Conservation (phyloP, 2,113 vertebrate species). For the Plecotus auritus region DNA sequence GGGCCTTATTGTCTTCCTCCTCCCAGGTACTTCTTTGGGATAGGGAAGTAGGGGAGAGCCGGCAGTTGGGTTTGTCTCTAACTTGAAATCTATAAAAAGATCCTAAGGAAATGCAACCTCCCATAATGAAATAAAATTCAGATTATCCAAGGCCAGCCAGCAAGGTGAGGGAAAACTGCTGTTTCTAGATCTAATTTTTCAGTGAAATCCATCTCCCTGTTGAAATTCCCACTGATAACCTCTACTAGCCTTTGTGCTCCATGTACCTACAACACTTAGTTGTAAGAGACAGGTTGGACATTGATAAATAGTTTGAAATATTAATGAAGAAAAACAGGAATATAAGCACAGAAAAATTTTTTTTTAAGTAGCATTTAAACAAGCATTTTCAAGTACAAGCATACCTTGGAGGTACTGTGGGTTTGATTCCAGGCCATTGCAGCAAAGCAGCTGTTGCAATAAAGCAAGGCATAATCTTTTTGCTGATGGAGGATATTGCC, state of each 20-base stretch:
- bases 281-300: background rate
- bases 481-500: background rate
- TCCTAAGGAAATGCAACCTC: background rate
- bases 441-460: background rate
- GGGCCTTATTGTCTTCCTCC: background rate
- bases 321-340: background rate
- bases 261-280: background rate
- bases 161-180: background rate
- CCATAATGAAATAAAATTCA: background rate
- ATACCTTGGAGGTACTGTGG: background rate
- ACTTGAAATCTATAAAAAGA: background rate
- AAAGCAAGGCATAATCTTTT: background rate
- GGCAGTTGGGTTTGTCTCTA: background rate
- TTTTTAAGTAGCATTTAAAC: background rate
- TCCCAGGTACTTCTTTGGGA: background rate
- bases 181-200: background rate
- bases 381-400: background rate
- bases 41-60: background rate
- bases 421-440: background rate
- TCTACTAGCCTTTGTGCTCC: background rate
- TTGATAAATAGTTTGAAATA: conserved; percentile 28
- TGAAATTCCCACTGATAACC: background rate
- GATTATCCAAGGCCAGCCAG: background rate
- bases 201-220: background rate
- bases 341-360: background rate